Percentiles rank a stretch among this genome's conserved stretches.
These are phyloP conservation scores for Linurgus olivaceus DNA, from an alignment of 2,797 vertebrate genomes.

Conservation along the genomic window DNA sequence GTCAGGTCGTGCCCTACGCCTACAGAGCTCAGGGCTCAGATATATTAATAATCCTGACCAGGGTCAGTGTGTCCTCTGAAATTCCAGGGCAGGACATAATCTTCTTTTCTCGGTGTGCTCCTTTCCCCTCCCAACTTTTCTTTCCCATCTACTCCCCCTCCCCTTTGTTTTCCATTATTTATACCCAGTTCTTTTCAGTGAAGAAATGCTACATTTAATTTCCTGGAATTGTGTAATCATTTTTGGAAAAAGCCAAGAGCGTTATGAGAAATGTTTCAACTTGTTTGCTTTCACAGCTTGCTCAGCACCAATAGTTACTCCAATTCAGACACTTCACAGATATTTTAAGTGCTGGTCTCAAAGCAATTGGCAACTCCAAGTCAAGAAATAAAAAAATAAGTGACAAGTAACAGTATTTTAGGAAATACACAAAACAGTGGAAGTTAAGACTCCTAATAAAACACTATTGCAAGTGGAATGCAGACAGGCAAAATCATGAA, in stretches of 20 bases:
- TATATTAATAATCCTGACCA: neutral
- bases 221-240: neutral
- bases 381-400: neutral
- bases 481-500: neutral
- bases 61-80: neutral
- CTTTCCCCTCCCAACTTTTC: neutral
- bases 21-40: neutral
- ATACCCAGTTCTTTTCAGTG: neutral
- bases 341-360: neutral
- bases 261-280: neutral
- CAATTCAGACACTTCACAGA: neutral
- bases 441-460: neutral
- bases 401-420: neutral
- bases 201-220: neutral
- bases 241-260: neutral
- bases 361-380: neutral
- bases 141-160: neutral
- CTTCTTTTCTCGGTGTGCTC: neutral
- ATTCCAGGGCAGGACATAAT: neutral
- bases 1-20: neutral
- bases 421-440: neutral
- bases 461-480: neutral
- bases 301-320: neutral
- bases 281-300: neutral
- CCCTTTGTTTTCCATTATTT: neutral